phyloP scores from a whole-genome alignment of 2,888 invertebrate species.

The Apoda limacodes region DNA sequence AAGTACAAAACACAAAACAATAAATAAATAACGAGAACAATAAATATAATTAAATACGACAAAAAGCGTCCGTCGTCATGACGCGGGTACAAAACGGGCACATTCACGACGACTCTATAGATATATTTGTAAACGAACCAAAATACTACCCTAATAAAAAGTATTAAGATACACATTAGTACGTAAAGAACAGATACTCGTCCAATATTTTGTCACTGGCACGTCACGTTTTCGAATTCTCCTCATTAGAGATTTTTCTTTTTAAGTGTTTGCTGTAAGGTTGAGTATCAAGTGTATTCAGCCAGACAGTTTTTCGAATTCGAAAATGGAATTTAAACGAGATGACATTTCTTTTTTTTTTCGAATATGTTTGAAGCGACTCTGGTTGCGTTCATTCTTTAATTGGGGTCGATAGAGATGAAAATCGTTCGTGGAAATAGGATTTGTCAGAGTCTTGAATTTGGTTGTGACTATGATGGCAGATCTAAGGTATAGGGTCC shows the following conservation, averaged over 20 bases:
- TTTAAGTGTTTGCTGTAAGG: conserved; percentile 40
- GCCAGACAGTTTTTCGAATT: conserved; percentile 32
- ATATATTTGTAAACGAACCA: too few species aligned
- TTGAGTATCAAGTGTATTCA: conserved; percentile 32
- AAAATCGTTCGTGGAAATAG: conserved; percentile 31
- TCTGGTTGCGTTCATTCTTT: conserved; percentile 35
- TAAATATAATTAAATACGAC: conserved; percentile 67
- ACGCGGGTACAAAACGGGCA: conserved; percentile 55
- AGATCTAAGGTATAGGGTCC: too few species aligned
- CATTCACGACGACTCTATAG: conserved; percentile 56
- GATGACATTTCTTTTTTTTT: conserved; percentile 51
- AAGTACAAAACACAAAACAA: conserved; percentile 58
- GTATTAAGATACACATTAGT: too few species aligned
- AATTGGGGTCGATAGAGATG: conserved; percentile 40
- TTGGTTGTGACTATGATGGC: too few species aligned
- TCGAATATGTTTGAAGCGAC: conserved; percentile 30
- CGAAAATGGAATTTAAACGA: conserved; percentile 60
- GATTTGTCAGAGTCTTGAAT: conserved; percentile 40
- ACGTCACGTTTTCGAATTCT: conserved; percentile 47
- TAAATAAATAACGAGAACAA: conserved; percentile 66
- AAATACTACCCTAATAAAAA: too few species aligned
- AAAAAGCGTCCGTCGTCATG: conserved; percentile 61
- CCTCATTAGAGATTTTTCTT: conserved; percentile 56
- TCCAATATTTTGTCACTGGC: conserved; percentile 58
- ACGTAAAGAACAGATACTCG: conserved; percentile 26